Evolutionary conservation across 2,888 invertebrate species (phyloP).

Genomic region (Brachyopa scutellaris): DNA sequence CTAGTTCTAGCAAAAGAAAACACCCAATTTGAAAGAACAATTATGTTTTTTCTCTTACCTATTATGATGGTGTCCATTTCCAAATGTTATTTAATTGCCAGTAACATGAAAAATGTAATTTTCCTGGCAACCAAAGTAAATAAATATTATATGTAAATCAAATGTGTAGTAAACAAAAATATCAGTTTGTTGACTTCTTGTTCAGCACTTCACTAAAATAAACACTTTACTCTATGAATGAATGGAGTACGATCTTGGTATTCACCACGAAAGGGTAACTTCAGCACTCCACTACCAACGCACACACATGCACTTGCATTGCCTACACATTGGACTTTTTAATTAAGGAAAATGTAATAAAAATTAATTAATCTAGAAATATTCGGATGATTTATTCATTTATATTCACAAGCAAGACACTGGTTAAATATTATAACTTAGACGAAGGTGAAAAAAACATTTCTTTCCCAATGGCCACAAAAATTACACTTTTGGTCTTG

Average conservation of each 20-base stretch:
- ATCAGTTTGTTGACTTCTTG: constrained; percentile 27
- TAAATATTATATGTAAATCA: too few relatives aligned
- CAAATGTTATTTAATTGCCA: not conserved
- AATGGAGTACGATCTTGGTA: constrained; percentile 31
- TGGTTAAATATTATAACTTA: not conserved
- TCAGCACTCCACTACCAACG: constrained; percentile 7
- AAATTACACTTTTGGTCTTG: constrained; percentile 1
- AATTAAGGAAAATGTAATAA: not conserved
- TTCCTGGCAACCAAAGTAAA: not conserved
- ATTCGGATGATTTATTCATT: not conserved
- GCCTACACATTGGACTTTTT: constrained; percentile 10
- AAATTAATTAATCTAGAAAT: not conserved
- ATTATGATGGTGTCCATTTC: constrained; percentile 40
- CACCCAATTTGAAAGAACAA: not conserved
- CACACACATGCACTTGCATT: constrained; percentile 7
- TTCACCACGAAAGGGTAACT: constrained; percentile 9
- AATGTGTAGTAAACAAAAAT: constrained; percentile 18
- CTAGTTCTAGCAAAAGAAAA: constrained; percentile 1
- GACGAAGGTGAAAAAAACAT: too few relatives aligned
- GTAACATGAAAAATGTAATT: not conserved
- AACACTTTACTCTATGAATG: constrained; percentile 13
- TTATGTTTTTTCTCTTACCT: constrained; percentile 22
- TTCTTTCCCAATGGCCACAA: not conserved
- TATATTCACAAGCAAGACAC: not conserved
- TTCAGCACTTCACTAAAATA: constrained; percentile 1